A percentile compares a stretch with the other conserved stretches of the same genome.
Evolutionary conservation across 2,888 invertebrate genomes (phyloP).

Genomic region (Erebia aethiops): DNA sequence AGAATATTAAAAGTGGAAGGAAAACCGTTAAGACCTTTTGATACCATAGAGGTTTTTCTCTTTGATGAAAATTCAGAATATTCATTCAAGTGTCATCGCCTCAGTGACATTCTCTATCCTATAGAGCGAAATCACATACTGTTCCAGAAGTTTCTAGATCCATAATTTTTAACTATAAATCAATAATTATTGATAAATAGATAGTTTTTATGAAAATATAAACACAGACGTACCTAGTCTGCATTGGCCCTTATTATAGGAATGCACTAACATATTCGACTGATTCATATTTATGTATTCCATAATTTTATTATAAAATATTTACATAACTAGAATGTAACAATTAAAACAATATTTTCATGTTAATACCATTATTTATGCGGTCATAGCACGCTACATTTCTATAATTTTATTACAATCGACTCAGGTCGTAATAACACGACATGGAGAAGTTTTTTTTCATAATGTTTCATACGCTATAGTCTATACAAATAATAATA

Average conservation of each 20-base stretch:
- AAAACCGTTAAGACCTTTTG: no score
- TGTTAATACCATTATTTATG: slow-evolving; percentile 37
- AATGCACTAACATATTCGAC: slow-evolving; percentile 1
- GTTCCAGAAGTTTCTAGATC: no score
- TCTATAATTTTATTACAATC: slow-evolving; percentile 20
- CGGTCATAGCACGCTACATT: slow-evolving; percentile 34
- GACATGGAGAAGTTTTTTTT: slow-evolving; percentile 24
- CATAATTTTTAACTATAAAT: no score
- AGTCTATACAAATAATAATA: slow-evolving; percentile 1
- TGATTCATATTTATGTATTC: slow-evolving; percentile 23
- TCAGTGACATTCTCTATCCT: no score
- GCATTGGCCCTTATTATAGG: slow-evolving; percentile 2
- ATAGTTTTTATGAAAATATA: no score
- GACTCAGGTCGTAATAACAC: slow-evolving; percentile 28
- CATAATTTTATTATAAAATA: slow-evolving; percentile 25
- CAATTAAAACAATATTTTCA: slow-evolving; percentile 40
- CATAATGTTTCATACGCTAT: slow-evolving; percentile 29
- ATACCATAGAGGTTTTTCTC: no score
- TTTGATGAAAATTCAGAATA: no score
- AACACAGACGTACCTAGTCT: no score
- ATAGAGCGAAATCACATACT: no score
- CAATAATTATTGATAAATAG: no score
- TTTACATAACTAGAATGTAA: slow-evolving; percentile 30
- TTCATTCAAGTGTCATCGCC: no score
- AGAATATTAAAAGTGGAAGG: no score